Percentiles rank a stretch among this genome's conserved stretches.
phyloP scores from a whole-genome alignment of 2,888 invertebrate genomes.

The Eilema depressum region DNA sequence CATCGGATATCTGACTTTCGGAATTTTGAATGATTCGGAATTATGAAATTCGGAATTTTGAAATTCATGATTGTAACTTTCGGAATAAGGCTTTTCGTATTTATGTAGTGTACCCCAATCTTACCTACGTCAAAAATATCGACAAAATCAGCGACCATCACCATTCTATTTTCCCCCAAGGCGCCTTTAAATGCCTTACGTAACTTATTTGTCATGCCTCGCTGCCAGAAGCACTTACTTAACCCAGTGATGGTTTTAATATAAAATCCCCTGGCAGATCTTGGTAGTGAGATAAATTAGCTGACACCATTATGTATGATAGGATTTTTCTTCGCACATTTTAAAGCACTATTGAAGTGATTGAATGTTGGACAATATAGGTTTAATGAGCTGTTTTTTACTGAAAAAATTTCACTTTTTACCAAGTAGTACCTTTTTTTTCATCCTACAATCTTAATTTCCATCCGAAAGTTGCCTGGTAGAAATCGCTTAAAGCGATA shows the following conservation, averaged over 20 bases:
- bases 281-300: not conserved
- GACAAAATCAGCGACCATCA: slow-evolving; percentile 22
- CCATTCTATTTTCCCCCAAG: slow-evolving; percentile 37
- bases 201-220: slow-evolving; percentile 56
- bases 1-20: too few relatives aligned
- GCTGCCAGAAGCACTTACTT: slow-evolving; percentile 51
- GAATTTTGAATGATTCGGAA: too few relatives aligned
- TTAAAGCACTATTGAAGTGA: not conserved
- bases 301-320: not conserved
- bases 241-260: slow-evolving; percentile 48
- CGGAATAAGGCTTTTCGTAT: too few relatives aligned
- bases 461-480: too few relatives aligned
- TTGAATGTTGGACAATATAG: not conserved
- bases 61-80: too few relatives aligned
- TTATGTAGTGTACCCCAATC: too few relatives aligned
- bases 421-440: too few relatives aligned
- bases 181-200: slow-evolving; percentile 48
- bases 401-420: too few relatives aligned
- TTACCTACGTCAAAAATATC: slow-evolving; percentile 18
- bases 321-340: not conserved
- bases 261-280: slow-evolving; percentile 39
- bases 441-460: too few relatives aligned
- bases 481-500: too few relatives aligned
- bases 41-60: too few relatives aligned
- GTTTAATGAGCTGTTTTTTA: too few relatives aligned